Base-by-base conservation (phyloP, 2,113 vertebrate species). In the Crypturellus undulatus region DNA sequence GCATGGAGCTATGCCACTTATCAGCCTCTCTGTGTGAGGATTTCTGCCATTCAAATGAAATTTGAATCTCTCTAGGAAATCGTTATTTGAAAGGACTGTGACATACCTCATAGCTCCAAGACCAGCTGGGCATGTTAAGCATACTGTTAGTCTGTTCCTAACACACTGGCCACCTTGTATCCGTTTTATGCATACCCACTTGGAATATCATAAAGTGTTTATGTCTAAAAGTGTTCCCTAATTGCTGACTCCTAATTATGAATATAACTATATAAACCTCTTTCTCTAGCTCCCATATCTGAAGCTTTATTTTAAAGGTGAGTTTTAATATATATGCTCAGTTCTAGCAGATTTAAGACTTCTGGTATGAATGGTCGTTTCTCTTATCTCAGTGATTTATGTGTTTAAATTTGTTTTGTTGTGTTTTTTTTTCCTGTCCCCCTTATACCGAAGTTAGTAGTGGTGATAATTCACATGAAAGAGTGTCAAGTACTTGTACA, bases 161-260 rank as follows among this genome's bases (percentile, higher is more conserved):
- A 45, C 0, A 0, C 58, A 40, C 36, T 3, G 4, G 20, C 3
- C 10, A 7, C 26, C 20, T 38, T 59, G 20, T 49, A 4, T 45
- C 54, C 58, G 65, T 49, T 63, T 81, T 69, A 79, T 58, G 15
- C 28, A 64, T 52, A 20, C 32, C 40, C 52, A 7, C 67, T 18
- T 69, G 18, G 59, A 34, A 12, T 69, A 34, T 28, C 22, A 16
- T 13, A 2, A 34, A 42, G 4, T 19, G 3, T 40, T 77, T 72
- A 32, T 43, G 79, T 82, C n/a, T 14, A 65, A 60, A 85, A 78
- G n/a, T 12, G 25, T 5, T 85, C 9, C 26, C 67, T 65, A 40
- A 22, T 89, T 85, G 62, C 40, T 12, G 11, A 32, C n/a, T 25
- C 12, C 34, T 14, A 71, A 51, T 73, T 54, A 40, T 40, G n/a